Evolutionary conservation across 64 coral and sea anemone species (phyloP).

Genomic region (Porites australiensis): DNA sequence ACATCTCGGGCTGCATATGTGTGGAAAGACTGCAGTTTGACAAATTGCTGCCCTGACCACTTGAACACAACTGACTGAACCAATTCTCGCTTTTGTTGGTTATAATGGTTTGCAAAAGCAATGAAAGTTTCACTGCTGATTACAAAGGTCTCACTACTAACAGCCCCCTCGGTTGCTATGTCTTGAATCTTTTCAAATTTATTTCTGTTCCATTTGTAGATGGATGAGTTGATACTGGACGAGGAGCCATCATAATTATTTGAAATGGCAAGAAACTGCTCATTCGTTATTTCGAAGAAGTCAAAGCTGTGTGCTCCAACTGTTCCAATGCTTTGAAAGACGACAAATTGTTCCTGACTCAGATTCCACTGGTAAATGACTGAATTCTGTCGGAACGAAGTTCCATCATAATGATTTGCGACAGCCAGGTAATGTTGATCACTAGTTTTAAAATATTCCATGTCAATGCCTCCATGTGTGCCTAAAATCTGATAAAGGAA

Average conservation of each 20-base stretch:
- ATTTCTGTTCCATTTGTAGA: not conserved
- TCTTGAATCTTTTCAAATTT: not conserved
- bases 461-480: not conserved
- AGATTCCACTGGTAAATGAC: not conserved
- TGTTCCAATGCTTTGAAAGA: conserved; percentile 16
- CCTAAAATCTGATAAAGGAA: not conserved
- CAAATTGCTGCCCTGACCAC: not conserved
- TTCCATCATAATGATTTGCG: not conserved
- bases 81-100: not conserved
- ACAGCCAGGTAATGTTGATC: not conserved
- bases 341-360: not conserved
- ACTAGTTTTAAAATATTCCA: not conserved
- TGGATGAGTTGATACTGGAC: not conserved
- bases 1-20: conserved; percentile 23
- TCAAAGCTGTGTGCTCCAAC: not conserved
- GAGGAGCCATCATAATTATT: not conserved
- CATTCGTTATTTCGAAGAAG: not conserved
- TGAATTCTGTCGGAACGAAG: not conserved
- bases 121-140: conserved; percentile 4
- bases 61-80: not conserved
- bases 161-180: not conserved
- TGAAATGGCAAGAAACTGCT: not conserved
- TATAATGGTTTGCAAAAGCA: not conserved
- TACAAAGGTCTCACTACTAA: not conserved
- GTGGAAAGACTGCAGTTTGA: not conserved